phyloP scores from a whole-genome alignment of 2,888 invertebrate genomes.

The Plagodis pulveraria region DNA sequence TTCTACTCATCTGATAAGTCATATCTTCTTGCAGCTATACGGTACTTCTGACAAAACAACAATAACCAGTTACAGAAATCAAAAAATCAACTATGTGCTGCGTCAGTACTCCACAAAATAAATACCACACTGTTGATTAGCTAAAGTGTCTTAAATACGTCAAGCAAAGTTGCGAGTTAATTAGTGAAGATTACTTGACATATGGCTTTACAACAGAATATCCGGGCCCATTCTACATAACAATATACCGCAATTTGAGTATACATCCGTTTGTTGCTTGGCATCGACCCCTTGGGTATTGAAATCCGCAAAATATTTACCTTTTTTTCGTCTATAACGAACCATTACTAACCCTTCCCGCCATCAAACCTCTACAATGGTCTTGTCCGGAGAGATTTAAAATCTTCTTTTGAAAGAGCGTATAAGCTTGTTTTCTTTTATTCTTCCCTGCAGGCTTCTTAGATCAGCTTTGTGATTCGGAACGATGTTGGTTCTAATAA shows the following conservation, averaged over 20 bases:
- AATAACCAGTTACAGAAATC: background rate
- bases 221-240: constrained; percentile 14
- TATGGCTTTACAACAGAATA: constrained; percentile 4
- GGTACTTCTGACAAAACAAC: background rate
- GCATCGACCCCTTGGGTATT: constrained; percentile 42
- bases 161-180: constrained; percentile 20
- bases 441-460: constrained; percentile 34
- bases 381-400: constrained; percentile 44
- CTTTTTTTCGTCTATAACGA: constrained; percentile 54
- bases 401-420: constrained; percentile 31
- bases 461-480: constrained; percentile 14
- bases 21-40: too few species aligned
- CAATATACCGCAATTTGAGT: constrained; percentile 24
- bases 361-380: constrained; percentile 49
- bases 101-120: background rate
- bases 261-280: constrained; percentile 22
- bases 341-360: constrained; percentile 56
- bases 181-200: constrained; percentile 21
- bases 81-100: background rate
- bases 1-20: too few species aligned
- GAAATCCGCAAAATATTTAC: constrained; percentile 53
- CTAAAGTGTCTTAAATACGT: constrained; percentile 15
- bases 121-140: constrained; percentile 16
- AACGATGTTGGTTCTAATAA: constrained; percentile 12
- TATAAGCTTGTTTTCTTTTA: constrained; percentile 36